Evolutionary conservation across 2,888 invertebrate genomes (phyloP), one percentile per base, ranked within the genome.

Genomic region (Amphiduros pacificus): DNA sequence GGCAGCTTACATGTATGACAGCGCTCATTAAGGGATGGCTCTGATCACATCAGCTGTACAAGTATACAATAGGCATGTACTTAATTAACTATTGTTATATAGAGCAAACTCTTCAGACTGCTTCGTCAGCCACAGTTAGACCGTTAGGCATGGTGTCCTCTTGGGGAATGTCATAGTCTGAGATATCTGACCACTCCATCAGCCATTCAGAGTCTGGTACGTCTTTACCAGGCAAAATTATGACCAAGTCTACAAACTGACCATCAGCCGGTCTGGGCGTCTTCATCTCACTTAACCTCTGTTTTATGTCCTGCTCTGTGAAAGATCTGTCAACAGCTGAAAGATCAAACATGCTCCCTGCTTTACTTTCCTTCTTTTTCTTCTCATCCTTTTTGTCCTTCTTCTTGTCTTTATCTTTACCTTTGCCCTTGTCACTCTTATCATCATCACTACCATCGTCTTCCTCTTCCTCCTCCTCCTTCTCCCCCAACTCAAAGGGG

Each of bases 401-500:
- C 24, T 62, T 62, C 28, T 62, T 62, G 32, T 58, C 54, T 53
- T 62, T 58, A 24, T 52, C 53, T 26, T 63, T 59, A 20, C 57
- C 57, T 2, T 48, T 31, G 31, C 52, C 54, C 17, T 59, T 55
- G 6, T 6, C 52, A 27, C 32, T 11, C 20, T 40, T 22, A 6
- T 28, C n/a, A 4, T 44, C 27, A n/a, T n/a, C 27, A 17, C 31
- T 41, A 3, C 48, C 53, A 20, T 58, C 58, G 14, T 58, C 53
- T 2, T 53, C 57, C 14, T 52, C 53, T 31, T 62, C 52, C 20
- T 58, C 62, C 6, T 62, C 62, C 11, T 41, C 40, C 48, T 52
- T 52, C 17, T 67, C 66, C 17, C 57, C 66, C 17, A 51, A 41
- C 29, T 74, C 70, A 17, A 76, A 66, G 24, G 71, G 52, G 14